Conservation (phyloP, 2,797 vertebrate species). For the Rhinella marina region DNA sequence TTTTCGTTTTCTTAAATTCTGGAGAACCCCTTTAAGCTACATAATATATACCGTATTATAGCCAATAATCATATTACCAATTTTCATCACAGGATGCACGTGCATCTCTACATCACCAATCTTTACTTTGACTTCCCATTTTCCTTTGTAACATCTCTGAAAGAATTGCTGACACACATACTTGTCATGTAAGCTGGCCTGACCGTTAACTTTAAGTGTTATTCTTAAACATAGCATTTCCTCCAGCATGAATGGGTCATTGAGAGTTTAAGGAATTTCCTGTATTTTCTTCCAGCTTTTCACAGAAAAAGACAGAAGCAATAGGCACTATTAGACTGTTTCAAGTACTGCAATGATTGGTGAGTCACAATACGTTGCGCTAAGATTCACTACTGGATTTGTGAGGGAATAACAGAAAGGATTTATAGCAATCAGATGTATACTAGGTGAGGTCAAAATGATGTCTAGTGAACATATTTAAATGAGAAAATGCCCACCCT, state of each 20-base stretch:
- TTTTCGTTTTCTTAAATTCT: no score
- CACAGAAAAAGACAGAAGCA: no score
- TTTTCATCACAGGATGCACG: background rate
- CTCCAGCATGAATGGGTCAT: background rate
- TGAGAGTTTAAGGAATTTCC: constrained; percentile 7
- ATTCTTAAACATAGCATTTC: background rate
- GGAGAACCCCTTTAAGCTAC: no score
- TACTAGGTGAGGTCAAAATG: no score
- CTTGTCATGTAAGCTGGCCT: background rate
- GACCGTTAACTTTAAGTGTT: background rate
- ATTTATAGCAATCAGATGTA: no score
- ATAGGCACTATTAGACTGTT: no score
- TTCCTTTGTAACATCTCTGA: background rate
- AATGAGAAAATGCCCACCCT: no score
- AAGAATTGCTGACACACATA: background rate
- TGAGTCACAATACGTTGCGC: no score
- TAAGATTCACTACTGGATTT: no score
- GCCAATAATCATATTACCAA: background rate
- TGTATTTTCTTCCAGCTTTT: background rate
- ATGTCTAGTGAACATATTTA: no score
- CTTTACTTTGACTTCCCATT: background rate
- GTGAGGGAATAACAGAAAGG: no score
- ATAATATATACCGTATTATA: background rate
- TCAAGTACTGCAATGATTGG: no score
- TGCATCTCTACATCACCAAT: background rate